A percentile compares a stretch with the other conserved stretches of the same genome.
These are phyloP conservation scores for Canis aureus DNA, from an alignment of 2,113 vertebrate species.

Conservation along the genomic window DNA sequence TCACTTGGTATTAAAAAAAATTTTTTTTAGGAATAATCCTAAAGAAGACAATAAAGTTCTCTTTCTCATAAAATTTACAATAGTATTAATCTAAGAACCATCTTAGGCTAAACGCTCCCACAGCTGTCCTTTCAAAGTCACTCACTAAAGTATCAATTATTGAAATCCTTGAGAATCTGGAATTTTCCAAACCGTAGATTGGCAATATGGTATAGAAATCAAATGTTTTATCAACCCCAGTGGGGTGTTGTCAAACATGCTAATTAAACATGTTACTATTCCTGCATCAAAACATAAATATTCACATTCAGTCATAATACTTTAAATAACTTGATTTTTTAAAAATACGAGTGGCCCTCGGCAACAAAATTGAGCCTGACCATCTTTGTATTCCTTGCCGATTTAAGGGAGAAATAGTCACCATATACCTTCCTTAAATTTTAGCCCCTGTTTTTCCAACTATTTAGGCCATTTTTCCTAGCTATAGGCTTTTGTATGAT, in stretches of 20 bases:
- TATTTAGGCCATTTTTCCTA: slow-evolving; percentile 20
- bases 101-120: not conserved
- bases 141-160: not conserved
- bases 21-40: slow-evolving; percentile 6
- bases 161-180: not conserved
- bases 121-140: slow-evolving; percentile 15
- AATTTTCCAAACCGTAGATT: not conserved
- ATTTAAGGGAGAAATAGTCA: not conserved
- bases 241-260: not conserved
- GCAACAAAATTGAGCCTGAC: not conserved
- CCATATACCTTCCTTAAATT: not conserved
- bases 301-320: not conserved
- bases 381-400: not conserved
- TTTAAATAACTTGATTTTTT: not conserved
- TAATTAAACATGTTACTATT: not conserved
- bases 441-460: not conserved
- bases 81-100: not conserved
- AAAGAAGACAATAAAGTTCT: not conserved
- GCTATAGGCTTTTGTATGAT: not conserved
- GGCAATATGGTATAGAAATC: not conserved
- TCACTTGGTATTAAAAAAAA: not conserved
- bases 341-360: not conserved
- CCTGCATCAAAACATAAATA: not conserved
- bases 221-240: not conserved
- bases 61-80: not conserved